A percentile compares a stretch with the other conserved stretches of the same genome.
phyloP scores from a whole-genome alignment of 2,888 invertebrate genomes.

The Thereva unica region DNA sequence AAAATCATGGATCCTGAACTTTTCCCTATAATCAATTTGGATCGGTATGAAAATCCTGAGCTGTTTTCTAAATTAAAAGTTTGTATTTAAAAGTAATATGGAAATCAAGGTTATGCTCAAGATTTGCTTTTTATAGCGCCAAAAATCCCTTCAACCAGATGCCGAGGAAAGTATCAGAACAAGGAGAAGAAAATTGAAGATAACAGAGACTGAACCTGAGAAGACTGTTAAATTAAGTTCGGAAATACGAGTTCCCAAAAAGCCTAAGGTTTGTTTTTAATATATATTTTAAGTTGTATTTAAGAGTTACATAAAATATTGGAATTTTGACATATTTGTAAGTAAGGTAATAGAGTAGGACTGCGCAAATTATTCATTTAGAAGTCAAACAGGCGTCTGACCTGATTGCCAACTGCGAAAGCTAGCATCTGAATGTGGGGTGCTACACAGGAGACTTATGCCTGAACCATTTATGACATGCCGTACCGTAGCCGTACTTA shows the following conservation, averaged over 20 bases:
- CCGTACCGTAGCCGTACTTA: no score
- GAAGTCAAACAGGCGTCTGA: no score
- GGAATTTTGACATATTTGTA: no score
- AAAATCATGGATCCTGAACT: constrained; percentile 51
- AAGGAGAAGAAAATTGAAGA: constrained; percentile 12
- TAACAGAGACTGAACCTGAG: background rate
- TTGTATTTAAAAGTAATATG: background rate
- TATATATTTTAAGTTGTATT: background rate
- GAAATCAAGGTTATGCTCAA: background rate
- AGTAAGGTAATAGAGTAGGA: no score
- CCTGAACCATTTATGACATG: no score
- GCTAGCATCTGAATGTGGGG: no score
- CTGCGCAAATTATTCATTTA: no score
- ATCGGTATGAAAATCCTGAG: constrained; percentile 57
- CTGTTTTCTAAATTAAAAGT: constrained; percentile 51
- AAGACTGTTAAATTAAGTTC: constrained; percentile 3
- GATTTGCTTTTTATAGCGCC: constrained; percentile 47
- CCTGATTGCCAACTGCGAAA: no score
- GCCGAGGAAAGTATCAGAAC: constrained; percentile 50
- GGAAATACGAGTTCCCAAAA: constrained; percentile 36
- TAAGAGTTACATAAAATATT: no score
- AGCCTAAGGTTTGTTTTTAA: constrained; percentile 37
- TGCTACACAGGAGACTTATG: no score
- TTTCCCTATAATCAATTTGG: constrained; percentile 55
- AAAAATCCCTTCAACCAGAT: constrained; percentile 55